A percentile compares a stretch with the other conserved stretches of the same genome.
Evolutionary conservation across 2,888 invertebrate genomes (phyloP).

Genomic region (Apantesis nais): DNA sequence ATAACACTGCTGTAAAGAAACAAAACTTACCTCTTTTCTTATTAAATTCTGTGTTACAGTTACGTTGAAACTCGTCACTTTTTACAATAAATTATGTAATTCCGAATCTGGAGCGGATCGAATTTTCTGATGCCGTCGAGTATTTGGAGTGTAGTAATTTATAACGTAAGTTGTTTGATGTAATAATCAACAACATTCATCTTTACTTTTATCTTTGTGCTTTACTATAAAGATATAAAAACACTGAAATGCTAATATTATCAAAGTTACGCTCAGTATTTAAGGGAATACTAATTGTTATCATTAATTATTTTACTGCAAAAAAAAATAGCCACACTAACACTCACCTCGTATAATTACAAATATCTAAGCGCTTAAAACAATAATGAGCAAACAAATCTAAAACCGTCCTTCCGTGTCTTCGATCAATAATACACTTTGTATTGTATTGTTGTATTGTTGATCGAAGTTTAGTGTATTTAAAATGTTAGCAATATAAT

Average conservation of each 20-base stretch:
- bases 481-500: no score
- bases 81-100: conserved; percentile 61
- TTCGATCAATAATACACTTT: no score
- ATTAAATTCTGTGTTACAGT: conserved; percentile 54
- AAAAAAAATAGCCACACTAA: background rate
- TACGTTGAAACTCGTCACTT: conserved; percentile 57
- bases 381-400: background rate
- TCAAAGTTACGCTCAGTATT: background rate
- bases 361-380: background rate
- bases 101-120: conserved; percentile 66
- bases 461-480: no score
- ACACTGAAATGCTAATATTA: background rate
- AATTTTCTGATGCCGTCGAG: conserved; percentile 53
- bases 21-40: conserved; percentile 44
- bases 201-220: background rate
- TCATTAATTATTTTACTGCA: background rate
- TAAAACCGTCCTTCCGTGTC: no score
- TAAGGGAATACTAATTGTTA: no score
- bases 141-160: conserved; percentile 55
- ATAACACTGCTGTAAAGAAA: conserved; percentile 47
- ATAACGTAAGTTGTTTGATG: conserved; percentile 48
- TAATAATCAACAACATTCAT: conserved; percentile 43
- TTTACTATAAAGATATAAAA: background rate
- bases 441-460: no score
- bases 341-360: background rate